Conservation (phyloP, 2,888 invertebrate species). For the Agrochola circellaris region DNA sequence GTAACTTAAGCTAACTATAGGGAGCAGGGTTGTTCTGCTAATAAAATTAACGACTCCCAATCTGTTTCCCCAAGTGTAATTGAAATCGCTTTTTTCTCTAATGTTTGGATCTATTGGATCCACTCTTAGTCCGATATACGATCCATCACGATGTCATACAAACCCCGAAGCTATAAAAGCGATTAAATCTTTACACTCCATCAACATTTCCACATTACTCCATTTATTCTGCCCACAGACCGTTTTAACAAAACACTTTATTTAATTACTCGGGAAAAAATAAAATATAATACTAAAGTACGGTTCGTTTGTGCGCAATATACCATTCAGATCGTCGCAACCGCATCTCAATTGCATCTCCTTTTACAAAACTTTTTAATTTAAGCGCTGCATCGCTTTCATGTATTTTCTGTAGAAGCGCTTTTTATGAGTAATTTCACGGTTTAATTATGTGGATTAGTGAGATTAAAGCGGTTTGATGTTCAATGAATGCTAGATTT, state of each 20-base stretch:
- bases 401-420: slow-evolving; percentile 57
- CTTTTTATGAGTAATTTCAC: slow-evolving; percentile 53
- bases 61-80: not conserved
- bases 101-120: slow-evolving; percentile 8
- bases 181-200: slow-evolving; percentile 46
- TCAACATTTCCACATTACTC: slow-evolving; percentile 41
- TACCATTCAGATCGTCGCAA: slow-evolving; percentile 44
- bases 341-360: slow-evolving; percentile 59
- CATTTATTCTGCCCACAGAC: slow-evolving; percentile 46
- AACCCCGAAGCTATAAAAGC: slow-evolving; percentile 35
- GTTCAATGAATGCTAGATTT: slow-evolving; percentile 33
- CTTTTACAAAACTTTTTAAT: slow-evolving; percentile 61
- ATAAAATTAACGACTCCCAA: not conserved
- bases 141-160: slow-evolving; percentile 35
- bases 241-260: slow-evolving; percentile 65
- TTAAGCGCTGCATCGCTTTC: slow-evolving; percentile 54
- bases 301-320: slow-evolving; percentile 60
- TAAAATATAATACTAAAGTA: slow-evolving; percentile 36
- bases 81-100: not conserved
- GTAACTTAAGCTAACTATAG: not conserved
- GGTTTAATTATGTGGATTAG: slow-evolving; percentile 55
- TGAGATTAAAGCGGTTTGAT: slow-evolving; percentile 38
- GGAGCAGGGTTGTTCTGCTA: not conserved
- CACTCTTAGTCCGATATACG: slow-evolving; percentile 18
- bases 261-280: slow-evolving; percentile 60